Conservation (phyloP, 1,140 invertebrate species). For the Maniola jurtina region DNA sequence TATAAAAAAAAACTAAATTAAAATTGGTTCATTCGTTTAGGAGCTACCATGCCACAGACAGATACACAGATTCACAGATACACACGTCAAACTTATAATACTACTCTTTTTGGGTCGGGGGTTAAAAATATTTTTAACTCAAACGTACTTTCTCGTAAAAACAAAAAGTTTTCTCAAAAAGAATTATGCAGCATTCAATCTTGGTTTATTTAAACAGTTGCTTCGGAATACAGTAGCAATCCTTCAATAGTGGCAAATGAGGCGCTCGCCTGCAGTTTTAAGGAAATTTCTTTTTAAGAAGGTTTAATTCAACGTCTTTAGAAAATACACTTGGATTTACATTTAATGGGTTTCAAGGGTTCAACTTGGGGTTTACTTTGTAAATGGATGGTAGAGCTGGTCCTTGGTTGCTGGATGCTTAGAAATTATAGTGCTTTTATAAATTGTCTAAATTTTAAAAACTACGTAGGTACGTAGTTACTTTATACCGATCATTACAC, state of each 20-base stretch:
- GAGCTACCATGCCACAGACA: no score
- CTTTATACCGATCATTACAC: no score
- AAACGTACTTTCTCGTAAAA: not conserved
- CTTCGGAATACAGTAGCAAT: slow-evolving; percentile 57
- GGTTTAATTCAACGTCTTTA: slow-evolving; percentile 72
- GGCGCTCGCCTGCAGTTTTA: slow-evolving; percentile 66
- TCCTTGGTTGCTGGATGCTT: slow-evolving; percentile 33
- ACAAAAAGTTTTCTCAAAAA: slow-evolving; percentile 27
- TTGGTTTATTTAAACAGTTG: slow-evolving; percentile 33
- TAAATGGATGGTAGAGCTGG: slow-evolving; percentile 64
- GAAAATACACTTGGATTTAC: slow-evolving; percentile 74
- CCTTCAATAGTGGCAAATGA: slow-evolving; percentile 73
- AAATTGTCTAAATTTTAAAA: no score
- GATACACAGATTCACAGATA: no score
- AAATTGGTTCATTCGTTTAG: no score
- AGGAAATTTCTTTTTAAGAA: slow-evolving; percentile 73
- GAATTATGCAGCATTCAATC: slow-evolving; percentile 43
- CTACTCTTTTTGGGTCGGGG: no score
- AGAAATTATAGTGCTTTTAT: not conserved
- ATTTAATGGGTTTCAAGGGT: slow-evolving; percentile 75
- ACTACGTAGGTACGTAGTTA: no score
- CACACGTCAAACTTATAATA: no score
- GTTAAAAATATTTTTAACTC: no score
- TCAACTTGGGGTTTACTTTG: slow-evolving; percentile 71
- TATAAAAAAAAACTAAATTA: no score